A percentile compares a stretch with the other conserved stretches of the same genome.
Conservation (phyloP, 2,888 invertebrate genomes). For the Cantharis nigra region DNA sequence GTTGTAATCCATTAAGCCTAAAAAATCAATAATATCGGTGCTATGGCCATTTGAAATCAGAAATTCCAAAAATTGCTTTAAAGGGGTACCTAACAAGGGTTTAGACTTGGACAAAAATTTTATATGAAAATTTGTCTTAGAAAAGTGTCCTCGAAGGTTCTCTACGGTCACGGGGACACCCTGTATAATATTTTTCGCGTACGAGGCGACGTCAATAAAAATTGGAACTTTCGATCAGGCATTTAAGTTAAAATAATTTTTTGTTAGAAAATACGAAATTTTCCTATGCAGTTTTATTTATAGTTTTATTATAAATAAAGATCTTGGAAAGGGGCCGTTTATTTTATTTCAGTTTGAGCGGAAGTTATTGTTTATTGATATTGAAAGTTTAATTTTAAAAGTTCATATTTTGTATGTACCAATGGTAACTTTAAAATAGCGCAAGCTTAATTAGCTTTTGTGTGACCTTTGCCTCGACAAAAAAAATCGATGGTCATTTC, state of each 20-base stretch:
- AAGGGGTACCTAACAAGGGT: too few species aligned
- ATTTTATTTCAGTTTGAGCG: slow-evolving; percentile 6
- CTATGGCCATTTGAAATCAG: too few species aligned
- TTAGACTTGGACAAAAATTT: too few species aligned
- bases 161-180: too few species aligned
- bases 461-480: background rate
- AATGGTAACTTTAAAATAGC: background rate
- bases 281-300: slow-evolving; percentile 5
- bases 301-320: slow-evolving; percentile 9
- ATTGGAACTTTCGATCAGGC: background rate
- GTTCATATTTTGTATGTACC: background rate
- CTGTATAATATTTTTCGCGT: background rate
- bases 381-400: background rate
- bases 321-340: slow-evolving; percentile 9
- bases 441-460: background rate
- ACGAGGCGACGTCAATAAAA: background rate
- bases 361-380: background rate
- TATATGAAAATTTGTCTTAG: too few species aligned
- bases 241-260: background rate
- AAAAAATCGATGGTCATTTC: background rate
- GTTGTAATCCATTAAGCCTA: too few species aligned
- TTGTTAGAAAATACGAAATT: background rate
- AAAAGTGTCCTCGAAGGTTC: too few species aligned
- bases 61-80: too few species aligned
- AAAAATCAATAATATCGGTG: too few species aligned